phyloP scores from a whole-genome alignment of 2,888 invertebrate species.

The Hymenopus coronatus region DNA sequence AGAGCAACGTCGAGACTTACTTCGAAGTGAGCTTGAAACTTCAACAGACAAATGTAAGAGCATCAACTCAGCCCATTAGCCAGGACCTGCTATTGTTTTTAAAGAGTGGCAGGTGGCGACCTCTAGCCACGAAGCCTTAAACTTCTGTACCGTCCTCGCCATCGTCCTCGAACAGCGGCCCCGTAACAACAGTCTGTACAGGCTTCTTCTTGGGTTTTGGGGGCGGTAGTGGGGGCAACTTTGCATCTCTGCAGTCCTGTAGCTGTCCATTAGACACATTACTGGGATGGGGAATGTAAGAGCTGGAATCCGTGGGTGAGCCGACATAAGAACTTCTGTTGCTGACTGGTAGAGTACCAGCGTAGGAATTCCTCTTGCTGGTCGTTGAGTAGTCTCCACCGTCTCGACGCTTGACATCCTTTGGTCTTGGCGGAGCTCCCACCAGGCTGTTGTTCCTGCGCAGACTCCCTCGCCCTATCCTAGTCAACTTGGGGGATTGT shows the following conservation, averaged over 20 bases:
- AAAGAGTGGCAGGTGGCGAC: background rate
- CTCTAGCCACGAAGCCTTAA: background rate
- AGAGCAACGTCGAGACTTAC: no score
- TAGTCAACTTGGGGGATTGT: background rate
- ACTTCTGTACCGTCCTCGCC: constrained; percentile 12
- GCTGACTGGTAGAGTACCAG: background rate
- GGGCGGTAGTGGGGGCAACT: constrained; percentile 9
- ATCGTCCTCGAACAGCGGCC: constrained; percentile 3
- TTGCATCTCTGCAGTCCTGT: background rate
- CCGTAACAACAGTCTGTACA: background rate
- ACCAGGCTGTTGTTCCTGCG: background rate
- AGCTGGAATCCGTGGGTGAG: background rate
- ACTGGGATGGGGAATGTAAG: background rate
- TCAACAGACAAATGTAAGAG: no score
- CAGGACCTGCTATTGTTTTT: background rate
- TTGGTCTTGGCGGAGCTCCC: background rate
- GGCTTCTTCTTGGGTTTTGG: constrained; percentile 12
- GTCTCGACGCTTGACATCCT: constrained; percentile 2
- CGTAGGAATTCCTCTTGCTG: background rate
- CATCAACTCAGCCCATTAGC: background rate
- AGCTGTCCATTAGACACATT: constrained; percentile 5
- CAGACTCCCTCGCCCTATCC: background rate
- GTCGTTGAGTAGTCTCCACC: background rate
- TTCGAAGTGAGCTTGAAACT: no score
- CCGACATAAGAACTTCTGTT: background rate